Evolutionary conservation across 2,888 invertebrate genomes (phyloP).

Genomic region (Ormyrus pomaceus): DNA sequence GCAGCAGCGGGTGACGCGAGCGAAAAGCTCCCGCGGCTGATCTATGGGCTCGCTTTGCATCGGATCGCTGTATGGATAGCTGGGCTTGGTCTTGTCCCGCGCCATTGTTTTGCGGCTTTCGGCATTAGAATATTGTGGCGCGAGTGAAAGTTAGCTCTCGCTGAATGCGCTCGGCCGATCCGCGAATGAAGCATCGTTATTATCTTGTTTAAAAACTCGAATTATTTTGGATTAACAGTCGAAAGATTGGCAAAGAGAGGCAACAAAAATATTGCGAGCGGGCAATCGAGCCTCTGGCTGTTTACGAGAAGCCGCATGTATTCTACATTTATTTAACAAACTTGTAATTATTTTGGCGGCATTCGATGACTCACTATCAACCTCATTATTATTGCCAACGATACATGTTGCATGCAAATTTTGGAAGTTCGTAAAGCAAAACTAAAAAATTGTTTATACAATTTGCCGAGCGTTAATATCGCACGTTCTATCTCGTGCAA

Average conservation of each 20-base stretch:
- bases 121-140: no score
- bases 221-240: no score
- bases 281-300: neutral
- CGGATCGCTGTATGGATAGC: neutral
- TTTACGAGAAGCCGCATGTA: slow-evolving; percentile 11
- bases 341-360: neutral
- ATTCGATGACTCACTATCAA: slow-evolving; percentile 24
- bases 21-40: slow-evolving; percentile 15
- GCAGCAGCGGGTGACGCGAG: neutral
- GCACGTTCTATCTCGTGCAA: slow-evolving; percentile 22
- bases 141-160: no score
- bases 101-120: no score
- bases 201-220: no score
- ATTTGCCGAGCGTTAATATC: neutral
- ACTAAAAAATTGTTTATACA: slow-evolving; percentile 6
- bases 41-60: slow-evolving; percentile 18
- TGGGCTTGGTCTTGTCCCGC: neutral
- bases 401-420: neutral
- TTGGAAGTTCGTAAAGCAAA: neutral
- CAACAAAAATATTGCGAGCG: no score
- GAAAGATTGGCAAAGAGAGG: no score
- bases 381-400: neutral
- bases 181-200: no score
- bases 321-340: slow-evolving; percentile 31
- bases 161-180: neutral